Base-by-base conservation (phyloP, 2,888 invertebrate genomes). In the Steinernema carpocapsae region DNA sequence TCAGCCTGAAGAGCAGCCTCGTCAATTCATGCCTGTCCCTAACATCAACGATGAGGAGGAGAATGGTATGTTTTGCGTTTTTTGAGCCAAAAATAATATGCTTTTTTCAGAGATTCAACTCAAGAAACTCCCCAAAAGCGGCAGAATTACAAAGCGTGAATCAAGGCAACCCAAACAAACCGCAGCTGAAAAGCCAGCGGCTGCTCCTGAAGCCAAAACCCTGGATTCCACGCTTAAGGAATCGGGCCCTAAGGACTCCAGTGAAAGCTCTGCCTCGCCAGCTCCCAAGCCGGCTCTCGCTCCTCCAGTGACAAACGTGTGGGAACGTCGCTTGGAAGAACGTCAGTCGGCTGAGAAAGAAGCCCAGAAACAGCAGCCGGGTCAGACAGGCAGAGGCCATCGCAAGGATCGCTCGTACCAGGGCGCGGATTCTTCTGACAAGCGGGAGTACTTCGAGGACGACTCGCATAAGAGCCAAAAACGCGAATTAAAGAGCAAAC, bases 291-390 rank as follows among this genome's bases (percentile, higher is more conserved):
- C 80, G 42, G 74, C 78, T 12, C 80, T 79, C n/a, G 29, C 48
- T n/a, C 73, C 73, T 0, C n/a, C n/a, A n/a, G 71, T 79, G 0
- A 84, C 82, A 70, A 86, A 86, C 73, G 76, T 86, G 4, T 86
- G 86, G 86, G 84, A 83, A 52, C 85, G 86, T 74, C 75, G 86
- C 7, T 76, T 77, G 72, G 85, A 85, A 72, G 86, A 86, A 37
- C 76, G 82, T 1, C 82, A 80, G 46, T 79, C 79, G 1, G 76
- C 79, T 52, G 83, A 84, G 64, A 76, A 79, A 14, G 83, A 83
- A 19, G 80, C 78, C 76, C 73, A 76, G 42, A 29, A 29, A 52
- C 71, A 76, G 29, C 72, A 59, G 17, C 72, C 14, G 26, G 24
- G 26, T 26, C 56, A 56, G 17, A 26, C 22, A 26, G n/a, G 43